Evolutionary conservation across 2,888 invertebrate genomes (phyloP).

Genomic region (Caenorhabditis uteleia): DNA sequence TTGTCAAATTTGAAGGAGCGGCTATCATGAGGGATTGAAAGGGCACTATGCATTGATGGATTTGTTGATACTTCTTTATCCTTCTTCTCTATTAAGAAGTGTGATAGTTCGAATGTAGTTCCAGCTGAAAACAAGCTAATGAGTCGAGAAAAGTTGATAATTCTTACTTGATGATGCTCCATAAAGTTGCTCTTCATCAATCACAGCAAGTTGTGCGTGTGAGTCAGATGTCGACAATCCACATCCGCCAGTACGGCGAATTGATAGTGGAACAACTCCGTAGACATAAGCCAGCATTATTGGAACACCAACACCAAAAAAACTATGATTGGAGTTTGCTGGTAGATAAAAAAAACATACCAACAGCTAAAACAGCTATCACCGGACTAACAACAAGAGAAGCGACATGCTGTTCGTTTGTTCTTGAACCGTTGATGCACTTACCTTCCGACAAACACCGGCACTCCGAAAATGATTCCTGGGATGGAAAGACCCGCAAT

Average conservation of each 20-base stretch:
- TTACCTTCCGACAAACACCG: slow-evolving; percentile 88
- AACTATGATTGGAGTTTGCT: no score
- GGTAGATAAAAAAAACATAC: slow-evolving; percentile 42
- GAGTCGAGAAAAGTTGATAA: no score
- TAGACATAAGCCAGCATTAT: slow-evolving; percentile 87
- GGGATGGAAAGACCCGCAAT: slow-evolving; percentile 90
- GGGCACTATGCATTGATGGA: slow-evolving; percentile 71
- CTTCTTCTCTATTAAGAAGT: no score
- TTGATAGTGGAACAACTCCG: slow-evolving; percentile 86
- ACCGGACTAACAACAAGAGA: slow-evolving; percentile 74
- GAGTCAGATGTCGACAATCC: slow-evolving; percentile 71
- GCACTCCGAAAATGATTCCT: slow-evolving; percentile 91
- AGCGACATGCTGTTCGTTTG: slow-evolving; percentile 62
- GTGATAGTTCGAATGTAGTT: no score
- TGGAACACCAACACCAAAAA: slow-evolving; percentile 83
- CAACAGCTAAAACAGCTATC: slow-evolving; percentile 76
- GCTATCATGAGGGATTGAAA: slow-evolving; percentile 72
- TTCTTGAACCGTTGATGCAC: slow-evolving; percentile 66
- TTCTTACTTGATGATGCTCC: no score
- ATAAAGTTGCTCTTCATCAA: slow-evolving; percentile 45
- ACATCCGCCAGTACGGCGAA: slow-evolving; percentile 84
- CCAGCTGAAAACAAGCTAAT: no score
- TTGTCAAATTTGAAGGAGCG: slow-evolving; percentile 3
- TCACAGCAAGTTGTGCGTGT: slow-evolving; percentile 5
- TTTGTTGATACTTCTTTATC: slow-evolving; percentile 73